phyloP scores from a whole-genome alignment of 2,113 vertebrate species.

The Indicator indicator region DNA sequence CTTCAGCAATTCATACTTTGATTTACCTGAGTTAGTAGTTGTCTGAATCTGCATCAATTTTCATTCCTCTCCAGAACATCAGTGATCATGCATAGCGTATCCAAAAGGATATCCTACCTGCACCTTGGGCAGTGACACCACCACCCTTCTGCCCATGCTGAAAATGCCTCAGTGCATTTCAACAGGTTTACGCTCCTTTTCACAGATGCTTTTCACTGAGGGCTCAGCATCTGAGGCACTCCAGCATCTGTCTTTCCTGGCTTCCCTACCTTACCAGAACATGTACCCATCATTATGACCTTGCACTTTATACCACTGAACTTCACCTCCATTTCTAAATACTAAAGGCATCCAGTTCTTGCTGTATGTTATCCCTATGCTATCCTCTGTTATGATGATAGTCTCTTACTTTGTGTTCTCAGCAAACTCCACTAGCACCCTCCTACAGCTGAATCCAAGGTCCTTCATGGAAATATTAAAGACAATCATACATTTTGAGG shows the following conservation, averaged over 20 bases:
- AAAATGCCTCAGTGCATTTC: rapidly evolving
- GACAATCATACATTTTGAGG: rapidly evolving
- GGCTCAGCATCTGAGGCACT: background rate
- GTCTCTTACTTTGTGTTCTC: background rate
- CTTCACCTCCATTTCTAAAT: background rate
- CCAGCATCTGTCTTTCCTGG: background rate
- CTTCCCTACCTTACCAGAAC: background rate
- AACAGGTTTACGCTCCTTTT: rapidly evolving
- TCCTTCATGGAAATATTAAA: background rate
- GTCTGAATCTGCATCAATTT: background rate
- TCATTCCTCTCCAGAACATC: background rate
- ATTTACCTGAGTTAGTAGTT: background rate
- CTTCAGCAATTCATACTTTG: background rate
- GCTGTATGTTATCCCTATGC: background rate
- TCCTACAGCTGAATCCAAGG: background rate
- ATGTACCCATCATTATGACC: background rate
- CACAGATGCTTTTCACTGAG: background rate
- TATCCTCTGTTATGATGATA: background rate
- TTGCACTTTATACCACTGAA: background rate
- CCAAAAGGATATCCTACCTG: background rate
- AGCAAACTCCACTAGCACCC: background rate
- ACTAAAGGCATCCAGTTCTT: background rate
- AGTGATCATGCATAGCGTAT: background rate
- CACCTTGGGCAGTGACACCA: background rate
- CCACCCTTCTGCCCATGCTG: background rate